These are phyloP conservation scores for Antedon mediterranea DNA, from an alignment of 53 echinoderm and acorn worm genomes.

Conservation along the genomic window DNA sequence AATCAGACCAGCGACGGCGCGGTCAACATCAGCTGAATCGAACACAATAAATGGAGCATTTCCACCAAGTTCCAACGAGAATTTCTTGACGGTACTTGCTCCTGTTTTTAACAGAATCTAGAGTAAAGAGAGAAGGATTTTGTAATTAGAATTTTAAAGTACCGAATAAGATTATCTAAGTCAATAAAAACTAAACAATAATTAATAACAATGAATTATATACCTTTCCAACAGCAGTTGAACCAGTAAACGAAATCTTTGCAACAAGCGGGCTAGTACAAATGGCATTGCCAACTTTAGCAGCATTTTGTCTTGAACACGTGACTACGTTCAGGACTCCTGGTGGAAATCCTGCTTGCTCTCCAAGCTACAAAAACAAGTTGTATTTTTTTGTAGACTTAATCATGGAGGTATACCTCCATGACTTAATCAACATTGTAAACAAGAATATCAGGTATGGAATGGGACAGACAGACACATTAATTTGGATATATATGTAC, in stretches of 20 bases:
- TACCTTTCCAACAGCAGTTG: slow-evolving; percentile 49
- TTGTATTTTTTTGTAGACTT: no score
- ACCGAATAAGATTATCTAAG: no score
- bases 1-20: slow-evolving; percentile 23
- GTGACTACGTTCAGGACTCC: slow-evolving; percentile 49
- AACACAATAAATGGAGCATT: slow-evolving; percentile 53
- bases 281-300: slow-evolving; percentile 32
- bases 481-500: no score
- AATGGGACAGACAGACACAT: no score
- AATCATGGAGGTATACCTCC: no score
- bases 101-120: slow-evolving; percentile 29
- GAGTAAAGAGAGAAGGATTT: neutral
- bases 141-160: no score
- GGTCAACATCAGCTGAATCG: slow-evolving; percentile 42
- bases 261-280: slow-evolving; percentile 43
- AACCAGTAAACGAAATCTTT: slow-evolving; percentile 56
- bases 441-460: no score
- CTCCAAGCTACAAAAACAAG: slow-evolving; percentile 19
- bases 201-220: no score
- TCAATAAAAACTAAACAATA: no score
- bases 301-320: slow-evolving; percentile 40
- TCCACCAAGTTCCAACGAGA: slow-evolving; percentile 48
- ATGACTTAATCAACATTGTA: no score
- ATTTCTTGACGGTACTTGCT: slow-evolving; percentile 42
- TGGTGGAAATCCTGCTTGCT: slow-evolving; percentile 42